Base-by-base conservation (phyloP, 2,797 vertebrate species). In the Chromis chromis region DNA sequence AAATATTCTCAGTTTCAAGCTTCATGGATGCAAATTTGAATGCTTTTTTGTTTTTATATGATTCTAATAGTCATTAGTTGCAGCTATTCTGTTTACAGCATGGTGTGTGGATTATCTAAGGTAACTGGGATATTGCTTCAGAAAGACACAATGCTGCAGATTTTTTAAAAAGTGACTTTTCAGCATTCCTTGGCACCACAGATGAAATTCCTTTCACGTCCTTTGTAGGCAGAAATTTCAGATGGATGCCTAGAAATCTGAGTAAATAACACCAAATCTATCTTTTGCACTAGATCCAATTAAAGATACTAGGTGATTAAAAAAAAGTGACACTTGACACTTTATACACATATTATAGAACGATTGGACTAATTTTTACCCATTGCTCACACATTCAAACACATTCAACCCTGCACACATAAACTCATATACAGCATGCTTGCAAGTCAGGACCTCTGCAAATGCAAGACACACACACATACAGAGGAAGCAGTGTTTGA, bases 391-490 rank as follows among this genome's bases (percentile, higher is more conserved):
- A 67, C 24, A 33, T 55, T 64, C 4, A 24, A 60, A 58, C 16
- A 25, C 40, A 65, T 57, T 62, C 14, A 27, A 53, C 79, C 58
- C 46, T 54, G 19, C 33, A 55, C 67, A 46, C 56, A 42, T 4
- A 9, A 8, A 11, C 2, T n/a, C 56, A 42, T 3, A 12, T 27
- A 55, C 40, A 12, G 57, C 25, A 24, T 1, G 8, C 28, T 39
- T 58, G 58, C 62, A 76, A 61, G 46, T 72, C 52, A 36, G 66
- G 28, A 66, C 53, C 63, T 57, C 53, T 81, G 28, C 70, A 65
- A 40, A 66, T 65, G 63, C 63, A 65, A 78, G 79, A 62, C 49
- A 74, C 42, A 74, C 42, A 48, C 44, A 48, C n/a, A 60, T 21
- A 52, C 44, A 78, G 49, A 67, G 55, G 57, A 79, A 64, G 52